Evolutionary conservation across 2,797 vertebrate genomes (phyloP), one percentile per base, ranked within the genome.

Genomic region (Catostomus latipinnis): DNA sequence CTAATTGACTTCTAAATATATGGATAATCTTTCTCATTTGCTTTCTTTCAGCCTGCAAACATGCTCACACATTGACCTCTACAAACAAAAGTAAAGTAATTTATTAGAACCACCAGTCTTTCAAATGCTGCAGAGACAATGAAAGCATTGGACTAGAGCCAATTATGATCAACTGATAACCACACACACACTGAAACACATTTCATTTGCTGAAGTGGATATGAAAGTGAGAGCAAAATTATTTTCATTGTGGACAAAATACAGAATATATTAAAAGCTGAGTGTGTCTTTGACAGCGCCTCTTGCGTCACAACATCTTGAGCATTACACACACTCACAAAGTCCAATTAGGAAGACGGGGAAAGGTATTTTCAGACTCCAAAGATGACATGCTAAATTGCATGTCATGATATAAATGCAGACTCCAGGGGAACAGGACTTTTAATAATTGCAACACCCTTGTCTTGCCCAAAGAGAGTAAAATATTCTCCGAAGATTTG

Each of bases 61-160:
- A 34, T 34, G 34, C 34, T 80, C 71, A 60, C 52, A 66, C 62
- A 67, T 16, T 74, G 78, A 80, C 70, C 69, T 74, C 62, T 53
- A 58, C 78, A 57, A 72, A 74, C 63, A 61, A 82, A 63, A 85
- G 86, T 90, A 85, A 91, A 92, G 87, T 88, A 84, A 90, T 91
- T 91, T 91, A 94, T 92, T 91, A 92, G 91, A 91, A 91, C 90
- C 88, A 90, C 88, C 90, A 69, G 66, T 74, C 81, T 61, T 54
- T 78, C 75, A 74, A 68, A 82, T 18, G 45, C 81, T 73, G 56
- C 49, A 53, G 71, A 82, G 75, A 78, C 61, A 77, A 82, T 67
- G 56, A 69, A 82, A 53, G 53, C 22, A 43, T 18, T 80, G 73
- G 72, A 84, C 22, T n/a, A 81, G 49, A 76, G 80, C 73, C 83